Conservation (phyloP, 2,797 vertebrate species). For the Oryzias sinensis region DNA sequence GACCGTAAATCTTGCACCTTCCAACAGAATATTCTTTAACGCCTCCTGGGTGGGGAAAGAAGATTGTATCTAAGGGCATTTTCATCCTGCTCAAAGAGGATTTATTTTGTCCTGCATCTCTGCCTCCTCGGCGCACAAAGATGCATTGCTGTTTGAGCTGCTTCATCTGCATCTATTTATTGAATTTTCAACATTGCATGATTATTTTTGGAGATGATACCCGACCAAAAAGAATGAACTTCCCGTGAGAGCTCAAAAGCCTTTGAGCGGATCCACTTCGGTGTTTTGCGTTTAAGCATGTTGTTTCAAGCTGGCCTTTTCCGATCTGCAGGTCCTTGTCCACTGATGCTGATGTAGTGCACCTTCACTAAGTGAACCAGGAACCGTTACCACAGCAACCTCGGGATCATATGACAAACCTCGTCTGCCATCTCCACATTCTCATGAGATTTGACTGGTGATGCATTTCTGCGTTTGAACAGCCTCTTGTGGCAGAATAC, state of each 20-base stretch:
- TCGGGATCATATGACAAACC: constrained; percentile 63
- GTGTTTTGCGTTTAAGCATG: too few relatives aligned
- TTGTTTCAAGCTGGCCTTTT: background rate
- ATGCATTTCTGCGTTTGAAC: constrained; percentile 22
- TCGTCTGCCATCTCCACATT: constrained; percentile 27
- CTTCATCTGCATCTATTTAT: background rate
- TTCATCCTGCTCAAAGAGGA: constrained; percentile 38
- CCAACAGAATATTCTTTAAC: constrained; percentile 31
- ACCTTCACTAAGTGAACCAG: constrained; percentile 42
- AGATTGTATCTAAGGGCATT: constrained; percentile 39
- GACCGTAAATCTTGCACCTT: constrained; percentile 55
- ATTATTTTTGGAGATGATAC: too few relatives aligned
- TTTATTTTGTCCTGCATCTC: constrained; percentile 34
- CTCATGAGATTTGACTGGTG: constrained; percentile 15
- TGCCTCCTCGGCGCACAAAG: constrained; percentile 7
- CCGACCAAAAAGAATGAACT: too few relatives aligned
- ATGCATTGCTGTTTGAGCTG: constrained; percentile 1
- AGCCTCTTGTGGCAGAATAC: background rate
- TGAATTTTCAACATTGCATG: too few relatives aligned
- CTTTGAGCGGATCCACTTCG: too few relatives aligned
- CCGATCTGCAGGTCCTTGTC: constrained; percentile 6
- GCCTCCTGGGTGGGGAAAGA: constrained; percentile 14
- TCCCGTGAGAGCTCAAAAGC: too few relatives aligned
- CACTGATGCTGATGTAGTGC: constrained; percentile 41
- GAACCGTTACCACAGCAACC: constrained; percentile 70